phyloP scores from a whole-genome alignment of 2,888 invertebrate species.

The Ennomos quercinarius region DNA sequence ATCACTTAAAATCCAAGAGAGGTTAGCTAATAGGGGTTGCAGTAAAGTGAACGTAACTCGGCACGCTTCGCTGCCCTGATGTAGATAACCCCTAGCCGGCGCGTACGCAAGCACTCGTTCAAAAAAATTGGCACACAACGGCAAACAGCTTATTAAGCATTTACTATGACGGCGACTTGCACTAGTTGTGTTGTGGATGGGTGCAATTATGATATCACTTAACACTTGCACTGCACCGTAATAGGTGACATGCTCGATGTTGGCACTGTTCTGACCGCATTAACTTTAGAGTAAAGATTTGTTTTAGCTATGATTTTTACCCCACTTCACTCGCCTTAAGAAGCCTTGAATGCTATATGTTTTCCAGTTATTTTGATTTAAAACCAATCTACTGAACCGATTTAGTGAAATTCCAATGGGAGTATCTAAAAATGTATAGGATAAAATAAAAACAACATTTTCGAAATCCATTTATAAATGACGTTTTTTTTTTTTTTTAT shows the following conservation, averaged over 20 bases:
- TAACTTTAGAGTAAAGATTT: too few species aligned
- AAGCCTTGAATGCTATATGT: too few species aligned
- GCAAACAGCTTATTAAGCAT: constrained; percentile 57
- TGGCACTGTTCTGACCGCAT: constrained; percentile 1
- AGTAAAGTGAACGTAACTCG: constrained; percentile 76
- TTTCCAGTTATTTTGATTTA: too few species aligned
- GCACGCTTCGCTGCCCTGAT: constrained; percentile 73
- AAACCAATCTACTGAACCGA: too few species aligned
- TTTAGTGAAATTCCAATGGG: too few species aligned
- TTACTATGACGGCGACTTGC: constrained; percentile 38
- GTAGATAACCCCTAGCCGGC: constrained; percentile 61
- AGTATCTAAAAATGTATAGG: too few species aligned
- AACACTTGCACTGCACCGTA: constrained; percentile 32
- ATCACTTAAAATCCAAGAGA: constrained; percentile 36
- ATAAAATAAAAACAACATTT: too few species aligned
- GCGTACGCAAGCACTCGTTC: constrained; percentile 67
- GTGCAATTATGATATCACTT: constrained; percentile 37
- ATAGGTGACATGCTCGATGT: constrained; percentile 6
- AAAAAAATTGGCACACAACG: constrained; percentile 82
- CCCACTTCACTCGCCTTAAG: too few species aligned
- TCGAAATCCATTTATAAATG: too few species aligned
- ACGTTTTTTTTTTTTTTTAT: too few species aligned
- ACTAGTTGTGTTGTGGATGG: constrained; percentile 37
- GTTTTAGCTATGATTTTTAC: too few species aligned
- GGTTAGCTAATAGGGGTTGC: constrained; percentile 71